phyloP scores from a whole-genome alignment of 2,888 invertebrate genomes.

The Aplocera efformata region DNA sequence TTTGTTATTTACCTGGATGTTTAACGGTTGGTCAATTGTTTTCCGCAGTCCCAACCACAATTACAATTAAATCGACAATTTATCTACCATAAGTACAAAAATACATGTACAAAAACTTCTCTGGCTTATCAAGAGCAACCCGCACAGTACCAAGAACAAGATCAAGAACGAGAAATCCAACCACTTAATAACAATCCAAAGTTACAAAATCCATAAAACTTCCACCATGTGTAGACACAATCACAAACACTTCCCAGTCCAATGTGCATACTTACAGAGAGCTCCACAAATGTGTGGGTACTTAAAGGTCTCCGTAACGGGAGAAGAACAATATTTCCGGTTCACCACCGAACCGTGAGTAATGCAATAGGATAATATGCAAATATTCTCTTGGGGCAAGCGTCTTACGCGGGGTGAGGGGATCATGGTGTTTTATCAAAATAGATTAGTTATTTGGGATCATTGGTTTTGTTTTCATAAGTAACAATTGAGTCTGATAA shows the following conservation, averaged over 20 bases:
- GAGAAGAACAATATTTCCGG: conserved; percentile 77
- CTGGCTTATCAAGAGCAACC: no score
- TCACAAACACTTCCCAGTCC: conserved; percentile 17
- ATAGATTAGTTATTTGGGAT: conserved; percentile 1
- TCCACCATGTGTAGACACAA: conserved; percentile 14
- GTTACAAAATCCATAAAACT: conserved; percentile 8
- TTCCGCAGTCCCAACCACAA: no score
- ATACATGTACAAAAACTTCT: no score
- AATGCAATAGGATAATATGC: conserved; percentile 80
- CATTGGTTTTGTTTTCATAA: no score
- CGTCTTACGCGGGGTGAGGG: conserved; percentile 42
- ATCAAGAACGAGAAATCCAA: no score
- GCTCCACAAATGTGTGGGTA: conserved; percentile 34
- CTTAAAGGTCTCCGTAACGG: conserved; percentile 58
- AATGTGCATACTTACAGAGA: conserved; percentile 15
- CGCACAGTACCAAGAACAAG: no score
- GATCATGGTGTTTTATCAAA: conserved; percentile 12
- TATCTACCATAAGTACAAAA: no score
- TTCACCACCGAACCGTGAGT: conserved; percentile 71
- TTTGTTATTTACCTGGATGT: no score
- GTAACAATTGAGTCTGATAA: no score
- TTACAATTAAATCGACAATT: no score
- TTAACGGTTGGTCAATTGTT: no score
- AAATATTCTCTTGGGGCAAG: conserved; percentile 76
- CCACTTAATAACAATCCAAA: conserved; percentile 4